Base-by-base conservation (phyloP, 2,113 vertebrate genomes). In the Prinia subflava region DNA sequence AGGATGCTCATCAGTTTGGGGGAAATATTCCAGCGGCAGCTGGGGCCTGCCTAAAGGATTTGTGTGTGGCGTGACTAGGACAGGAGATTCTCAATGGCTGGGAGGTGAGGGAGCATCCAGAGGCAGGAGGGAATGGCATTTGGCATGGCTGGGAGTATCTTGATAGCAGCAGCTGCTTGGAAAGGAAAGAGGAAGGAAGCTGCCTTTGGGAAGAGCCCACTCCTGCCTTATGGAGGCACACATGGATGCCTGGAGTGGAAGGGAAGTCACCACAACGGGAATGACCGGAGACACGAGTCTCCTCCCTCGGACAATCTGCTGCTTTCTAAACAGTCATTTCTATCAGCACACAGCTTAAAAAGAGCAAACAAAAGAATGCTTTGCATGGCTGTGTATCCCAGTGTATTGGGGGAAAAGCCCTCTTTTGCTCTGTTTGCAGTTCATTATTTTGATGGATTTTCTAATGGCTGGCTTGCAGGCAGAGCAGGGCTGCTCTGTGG, bases 381-480 rank as follows among this genome's bases (percentile, higher is more conserved):
- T 44, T 80, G 78, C 46, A 7, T 6, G 3, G 49, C n/a, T 83
- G 35, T 47, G 49, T 88, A n/a, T 80, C 28, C 15, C 35, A 59
- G 23, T 27, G 33, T 22, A 10, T 8, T 63, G 57, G 5, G 31
- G 1, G 11, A 37, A 21, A 53, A 30, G 0, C 1, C 3, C 56
- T 41, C 39, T 41, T 68, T 27, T 69, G 21, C 50, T 90, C 56
- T 35, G 81, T 92, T 68, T 64, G 53, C 46, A 39, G 81, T 92
- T 81, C 50, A 25, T 94, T 73, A 64, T 87, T 89, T 74, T 77
- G 67, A 39, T 83, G 6, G 19, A 19, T 93, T 90, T 88, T 63
- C 39, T 74, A 12, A 18, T 52, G 56, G 55, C 49, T 94, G 56
- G 65, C 68, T 92, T 76, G 57, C 52, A 67, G 87, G 55, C 67